Evolutionary conservation across 1,140 invertebrate species (phyloP).

Genomic region (Pseudomyrmex sp.): DNA sequence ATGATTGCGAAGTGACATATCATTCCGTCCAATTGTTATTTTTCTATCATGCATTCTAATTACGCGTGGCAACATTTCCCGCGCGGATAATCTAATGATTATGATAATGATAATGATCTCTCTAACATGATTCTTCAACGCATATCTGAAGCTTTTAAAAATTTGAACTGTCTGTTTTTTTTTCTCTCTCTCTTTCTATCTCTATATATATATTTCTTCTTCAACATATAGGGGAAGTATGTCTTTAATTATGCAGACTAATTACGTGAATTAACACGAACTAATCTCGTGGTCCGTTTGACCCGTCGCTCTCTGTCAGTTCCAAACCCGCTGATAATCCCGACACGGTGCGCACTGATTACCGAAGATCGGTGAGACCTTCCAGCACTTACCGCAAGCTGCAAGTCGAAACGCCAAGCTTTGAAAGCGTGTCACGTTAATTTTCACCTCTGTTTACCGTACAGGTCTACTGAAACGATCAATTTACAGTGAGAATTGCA

Average conservation of each 20-base stretch:
- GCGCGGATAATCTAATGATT: not conserved
- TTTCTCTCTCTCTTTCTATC: not conserved
- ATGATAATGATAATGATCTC: not conserved
- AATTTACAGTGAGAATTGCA: not conserved
- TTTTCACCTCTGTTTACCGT: conserved; percentile 39
- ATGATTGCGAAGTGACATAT: conserved; percentile 20
- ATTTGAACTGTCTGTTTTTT: conserved; percentile 12
- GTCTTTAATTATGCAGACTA: conserved; percentile 77
- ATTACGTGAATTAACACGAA: conserved; percentile 79
- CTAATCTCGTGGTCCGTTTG: conserved; percentile 75
- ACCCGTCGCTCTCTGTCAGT: conserved; percentile 53
- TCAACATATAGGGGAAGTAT: conserved; percentile 61
- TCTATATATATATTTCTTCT: too few species aligned
- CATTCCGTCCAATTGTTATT: too few species aligned
- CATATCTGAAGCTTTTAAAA: not conserved
- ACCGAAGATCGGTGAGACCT: conserved; percentile 69
- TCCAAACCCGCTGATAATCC: conserved; percentile 63
- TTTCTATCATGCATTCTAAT: conserved; percentile 11
- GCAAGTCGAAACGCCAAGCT: conserved; percentile 66
- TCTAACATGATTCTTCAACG: conserved; percentile 14
- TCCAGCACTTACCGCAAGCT: conserved; percentile 60
- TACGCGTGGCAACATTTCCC: not conserved
- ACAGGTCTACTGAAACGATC: not conserved
- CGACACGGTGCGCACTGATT: conserved; percentile 68
- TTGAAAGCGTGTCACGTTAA: conserved; percentile 69